Base-by-base conservation (phyloP, 2,888 invertebrate species). In the Clistopyga incitator region DNA sequence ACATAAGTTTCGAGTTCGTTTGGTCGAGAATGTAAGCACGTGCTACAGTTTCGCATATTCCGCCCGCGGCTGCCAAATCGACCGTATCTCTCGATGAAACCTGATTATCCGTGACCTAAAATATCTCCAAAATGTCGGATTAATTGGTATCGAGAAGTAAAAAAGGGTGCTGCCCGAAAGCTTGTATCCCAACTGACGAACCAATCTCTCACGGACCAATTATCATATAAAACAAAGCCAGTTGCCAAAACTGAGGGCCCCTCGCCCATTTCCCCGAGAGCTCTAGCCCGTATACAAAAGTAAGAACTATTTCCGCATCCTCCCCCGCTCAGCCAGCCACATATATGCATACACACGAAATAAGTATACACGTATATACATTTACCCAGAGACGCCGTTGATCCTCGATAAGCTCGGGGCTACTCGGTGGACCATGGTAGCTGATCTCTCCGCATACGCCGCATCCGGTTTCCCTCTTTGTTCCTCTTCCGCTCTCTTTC, bases 391-490 rank as follows among this genome's bases (percentile, higher is more conserved):
- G 72, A 71, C 59, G 72, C 68, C 65, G 79, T 67, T 79, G 84
- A 84, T 82, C 82, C 82, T 74, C 76, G 84, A 82, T 79, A 82
- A 82, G 79, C 77, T 72, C 18, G 56, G 18, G 64, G 45, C 13
- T 34, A 61, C 65, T 77, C 76, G 82, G 59, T 64, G 78, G 56
- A 64, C 81, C 65, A 59, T 75, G 74, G 76, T 65, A 61, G 80
- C 56, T 50, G 81, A 78, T 75, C 71, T 75, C 78, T 65, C 59
- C 64, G 59, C 47, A 29, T 34, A 54, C 29, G 29, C 45, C 47
- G 38, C 78, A 71, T 79, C 84, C 75, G 64, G 65, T 76, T 78
- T 85, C 42, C 34, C 79, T 47, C 59, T 50, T 6, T 50, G n/a
- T 84, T 38, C 23, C 29, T 54, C 23, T 20, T 8, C 42, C 52